A percentile compares a stretch with the other conserved stretches of the same genome.
Evolutionary conservation across 53 echinoderm and acorn worm species (phyloP).

Genomic region (Holothuria scabra): DNA sequence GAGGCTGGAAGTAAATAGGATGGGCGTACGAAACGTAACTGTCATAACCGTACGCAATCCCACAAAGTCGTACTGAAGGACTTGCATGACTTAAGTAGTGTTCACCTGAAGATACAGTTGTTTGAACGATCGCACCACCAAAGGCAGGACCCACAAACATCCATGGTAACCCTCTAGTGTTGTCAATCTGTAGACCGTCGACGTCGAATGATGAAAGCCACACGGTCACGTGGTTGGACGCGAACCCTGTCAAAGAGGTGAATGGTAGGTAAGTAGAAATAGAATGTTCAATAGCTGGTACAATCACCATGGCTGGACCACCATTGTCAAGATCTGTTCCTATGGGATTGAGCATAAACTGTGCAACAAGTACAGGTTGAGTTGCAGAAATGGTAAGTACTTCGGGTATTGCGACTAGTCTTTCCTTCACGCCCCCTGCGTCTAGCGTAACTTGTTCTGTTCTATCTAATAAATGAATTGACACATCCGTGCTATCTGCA

Average conservation of each 20-base stretch:
- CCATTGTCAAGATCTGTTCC: neutral
- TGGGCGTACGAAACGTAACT: neutral
- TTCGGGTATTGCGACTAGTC: neutral
- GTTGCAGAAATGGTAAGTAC: constrained; percentile 1
- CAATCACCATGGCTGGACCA: constrained; percentile 10
- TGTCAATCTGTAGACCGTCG: neutral
- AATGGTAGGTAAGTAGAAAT: neutral
- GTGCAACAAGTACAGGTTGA: constrained; percentile 25
- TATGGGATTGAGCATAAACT: neutral
- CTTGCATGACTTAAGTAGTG: constrained; percentile 7
- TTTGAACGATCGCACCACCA: constrained; percentile 2
- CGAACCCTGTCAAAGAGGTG: neutral
- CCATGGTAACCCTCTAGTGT: neutral
- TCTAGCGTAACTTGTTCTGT: neutral
- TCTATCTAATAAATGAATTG: neutral
- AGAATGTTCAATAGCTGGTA: constrained; percentile 15
- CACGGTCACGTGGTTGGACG: constrained; percentile 1
- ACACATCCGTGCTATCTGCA: neutral
- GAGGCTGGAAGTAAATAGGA: constrained; percentile 13
- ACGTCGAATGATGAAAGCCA: constrained; percentile 9
- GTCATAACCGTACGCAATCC: neutral
- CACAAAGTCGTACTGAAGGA: constrained; percentile 28
- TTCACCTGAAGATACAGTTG: neutral
- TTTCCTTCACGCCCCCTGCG: neutral
- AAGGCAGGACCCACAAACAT: neutral